Conservation (phyloP, 1,140 invertebrate species). For the Diabrotica undecimpunctata region DNA sequence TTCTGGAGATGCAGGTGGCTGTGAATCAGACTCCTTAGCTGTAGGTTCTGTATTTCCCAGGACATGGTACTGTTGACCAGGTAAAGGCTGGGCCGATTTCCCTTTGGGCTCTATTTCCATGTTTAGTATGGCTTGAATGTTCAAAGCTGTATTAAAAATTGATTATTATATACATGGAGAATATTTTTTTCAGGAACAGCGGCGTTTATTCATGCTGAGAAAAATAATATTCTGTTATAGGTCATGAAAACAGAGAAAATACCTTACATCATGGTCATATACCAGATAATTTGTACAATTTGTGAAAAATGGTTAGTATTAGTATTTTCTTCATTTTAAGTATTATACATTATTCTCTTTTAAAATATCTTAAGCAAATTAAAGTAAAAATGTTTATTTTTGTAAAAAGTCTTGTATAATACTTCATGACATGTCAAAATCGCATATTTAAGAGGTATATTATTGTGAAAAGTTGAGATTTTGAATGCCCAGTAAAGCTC, state of each 20-base stretch:
- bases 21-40: not conserved
- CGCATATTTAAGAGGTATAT: not conserved
- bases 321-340: too few species aligned
- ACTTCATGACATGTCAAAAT: not conserved
- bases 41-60: slow-evolving; percentile 21
- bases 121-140: slow-evolving; percentile 40
- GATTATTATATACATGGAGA: not conserved
- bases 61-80: slow-evolving; percentile 35
- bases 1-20: slow-evolving; percentile 10
- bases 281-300: too few species aligned
- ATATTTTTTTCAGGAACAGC: not conserved
- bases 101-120: slow-evolving; percentile 35
- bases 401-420: too few species aligned
- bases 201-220: not conserved
- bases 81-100: slow-evolving; percentile 26
- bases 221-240: slow-evolving; percentile 4
- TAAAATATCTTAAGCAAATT: too few species aligned
- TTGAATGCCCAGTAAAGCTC: too few species aligned
- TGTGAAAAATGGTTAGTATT: too few species aligned
- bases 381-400: too few species aligned
- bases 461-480: too few species aligned
- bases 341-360: too few species aligned
- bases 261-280: too few species aligned
- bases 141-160: slow-evolving; percentile 32
- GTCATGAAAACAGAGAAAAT: too few species aligned